Evolutionary conservation across 1,140 invertebrate genomes (phyloP).

Genomic region (Drosophila jambulina): DNA sequence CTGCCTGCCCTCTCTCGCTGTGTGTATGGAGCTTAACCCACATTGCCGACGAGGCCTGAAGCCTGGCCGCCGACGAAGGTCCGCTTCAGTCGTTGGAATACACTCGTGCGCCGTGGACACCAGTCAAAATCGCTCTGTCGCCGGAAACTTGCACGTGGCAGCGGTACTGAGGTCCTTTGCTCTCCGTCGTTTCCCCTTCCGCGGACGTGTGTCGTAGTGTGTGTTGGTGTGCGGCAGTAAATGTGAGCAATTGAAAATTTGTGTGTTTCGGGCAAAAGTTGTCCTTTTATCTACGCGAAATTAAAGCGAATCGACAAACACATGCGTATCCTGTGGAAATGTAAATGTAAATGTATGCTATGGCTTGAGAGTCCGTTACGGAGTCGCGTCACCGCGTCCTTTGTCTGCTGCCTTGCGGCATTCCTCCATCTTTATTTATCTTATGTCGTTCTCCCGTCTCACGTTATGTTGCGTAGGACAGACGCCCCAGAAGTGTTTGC

Average conservation of each 20-base stretch:
- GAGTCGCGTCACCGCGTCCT: constrained; percentile 39
- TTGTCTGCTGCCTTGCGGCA: constrained; percentile 51
- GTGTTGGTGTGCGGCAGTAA: constrained; percentile 31
- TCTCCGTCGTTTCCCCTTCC: constrained; percentile 8
- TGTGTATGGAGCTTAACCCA: constrained; percentile 64
- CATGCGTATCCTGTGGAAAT: constrained; percentile 15
- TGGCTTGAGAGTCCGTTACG: constrained; percentile 26
- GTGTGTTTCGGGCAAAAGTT: constrained; percentile 47
- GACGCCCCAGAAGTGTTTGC: constrained; percentile 34
- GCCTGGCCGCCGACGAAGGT: constrained; percentile 46
- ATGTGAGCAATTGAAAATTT: constrained; percentile 59
- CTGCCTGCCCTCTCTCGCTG: background rate
- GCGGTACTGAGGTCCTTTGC: constrained; percentile 24
- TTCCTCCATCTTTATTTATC: constrained; percentile 40
- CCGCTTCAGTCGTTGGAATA: constrained; percentile 79
- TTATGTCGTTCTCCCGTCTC: constrained; percentile 18
- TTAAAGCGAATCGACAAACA: constrained; percentile 36
- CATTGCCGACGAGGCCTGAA: constrained; percentile 51
- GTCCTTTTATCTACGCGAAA: constrained; percentile 50
- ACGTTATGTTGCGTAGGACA: constrained; percentile 2
- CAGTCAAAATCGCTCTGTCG: constrained; percentile 38
- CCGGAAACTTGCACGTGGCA: constrained; percentile 58
- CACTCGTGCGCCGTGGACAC: constrained; percentile 79
- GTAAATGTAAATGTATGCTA: constrained; percentile 41
- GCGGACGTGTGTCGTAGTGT: constrained; percentile 13